These are phyloP conservation scores for Dendrolimus houi DNA, from an alignment of 2,888 invertebrate species.

Conservation along the genomic window DNA sequence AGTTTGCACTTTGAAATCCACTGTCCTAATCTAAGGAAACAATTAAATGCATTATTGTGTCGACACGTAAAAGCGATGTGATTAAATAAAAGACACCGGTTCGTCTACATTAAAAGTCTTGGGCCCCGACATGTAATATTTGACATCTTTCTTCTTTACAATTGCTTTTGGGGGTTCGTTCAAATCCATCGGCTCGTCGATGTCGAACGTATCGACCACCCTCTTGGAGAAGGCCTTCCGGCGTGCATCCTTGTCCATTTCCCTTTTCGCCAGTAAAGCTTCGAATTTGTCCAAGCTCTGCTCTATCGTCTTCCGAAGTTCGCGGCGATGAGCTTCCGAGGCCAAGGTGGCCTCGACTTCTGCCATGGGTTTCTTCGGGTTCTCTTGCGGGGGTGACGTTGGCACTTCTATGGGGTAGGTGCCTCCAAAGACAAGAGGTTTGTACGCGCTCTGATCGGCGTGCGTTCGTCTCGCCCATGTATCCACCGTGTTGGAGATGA, in stretches of 20 bases:
- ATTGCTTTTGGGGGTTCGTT: constrained; percentile 10
- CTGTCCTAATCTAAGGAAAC: constrained; percentile 1
- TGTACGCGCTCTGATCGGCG: constrained; percentile 50
- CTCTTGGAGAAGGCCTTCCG: background rate
- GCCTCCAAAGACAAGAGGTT: constrained; percentile 87
- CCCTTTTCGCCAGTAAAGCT: constrained; percentile 41
- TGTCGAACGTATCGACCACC: constrained; percentile 24
- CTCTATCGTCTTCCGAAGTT: constrained; percentile 55
- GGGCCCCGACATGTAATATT: constrained; percentile 57
- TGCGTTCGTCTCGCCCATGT: constrained; percentile 75
- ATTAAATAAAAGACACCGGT: constrained; percentile 44
- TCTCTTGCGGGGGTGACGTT: constrained; percentile 26
- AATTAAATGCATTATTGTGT: constrained; percentile 4
- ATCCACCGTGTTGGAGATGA: constrained; percentile 79
- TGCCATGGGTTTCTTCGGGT: constrained; percentile 9
- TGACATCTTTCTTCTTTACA: constrained; percentile 20
- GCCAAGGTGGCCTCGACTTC: constrained; percentile 7
- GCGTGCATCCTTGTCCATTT: constrained; percentile 2
- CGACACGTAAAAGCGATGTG: background rate
- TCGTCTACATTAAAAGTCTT: constrained; percentile 77
- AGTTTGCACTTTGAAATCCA: background rate
- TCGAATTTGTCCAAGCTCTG: constrained; percentile 65
- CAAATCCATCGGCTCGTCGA: constrained; percentile 20
- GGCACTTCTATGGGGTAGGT: constrained; percentile 92
- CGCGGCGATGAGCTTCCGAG: constrained; percentile 24